These are phyloP conservation scores for Paratilapia polleni DNA, from an alignment of 2,113 vertebrate species.

Conservation along the genomic window DNA sequence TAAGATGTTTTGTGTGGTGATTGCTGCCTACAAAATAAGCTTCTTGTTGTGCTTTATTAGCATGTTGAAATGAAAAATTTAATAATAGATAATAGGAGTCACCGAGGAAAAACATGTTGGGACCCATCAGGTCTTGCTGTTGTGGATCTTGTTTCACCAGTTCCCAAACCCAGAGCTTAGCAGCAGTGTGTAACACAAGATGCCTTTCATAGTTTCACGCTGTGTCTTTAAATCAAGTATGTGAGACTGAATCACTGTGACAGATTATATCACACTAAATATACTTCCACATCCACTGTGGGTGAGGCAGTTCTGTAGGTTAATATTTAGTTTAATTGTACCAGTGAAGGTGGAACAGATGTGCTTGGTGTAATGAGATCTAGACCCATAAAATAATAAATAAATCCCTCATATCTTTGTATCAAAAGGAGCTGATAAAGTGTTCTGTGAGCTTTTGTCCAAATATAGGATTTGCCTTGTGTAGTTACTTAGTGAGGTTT, in stretches of 20 bases:
- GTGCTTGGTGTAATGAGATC: background rate
- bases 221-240: slow-evolving; percentile 8
- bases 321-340: background rate
- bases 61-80: background rate
- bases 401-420: background rate
- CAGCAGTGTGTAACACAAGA: background rate
- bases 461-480: slow-evolving; percentile 19
- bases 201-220: background rate
- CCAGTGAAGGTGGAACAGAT: background rate
- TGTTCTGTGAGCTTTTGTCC: background rate
- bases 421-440: background rate
- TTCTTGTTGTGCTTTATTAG: background rate
- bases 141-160: background rate
- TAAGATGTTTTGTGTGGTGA: background rate
- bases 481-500: slow-evolving; percentile 46
- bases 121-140: background rate
- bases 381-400: background rate
- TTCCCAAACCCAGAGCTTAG: background rate
- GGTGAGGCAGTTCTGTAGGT: background rate
- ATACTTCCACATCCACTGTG: background rate
- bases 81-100: background rate
- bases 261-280: background rate
- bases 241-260: background rate
- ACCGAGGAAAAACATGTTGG: background rate
- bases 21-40: background rate